Conservation (phyloP, 2,113 vertebrate species). For the Dromiciops gliroides region DNA sequence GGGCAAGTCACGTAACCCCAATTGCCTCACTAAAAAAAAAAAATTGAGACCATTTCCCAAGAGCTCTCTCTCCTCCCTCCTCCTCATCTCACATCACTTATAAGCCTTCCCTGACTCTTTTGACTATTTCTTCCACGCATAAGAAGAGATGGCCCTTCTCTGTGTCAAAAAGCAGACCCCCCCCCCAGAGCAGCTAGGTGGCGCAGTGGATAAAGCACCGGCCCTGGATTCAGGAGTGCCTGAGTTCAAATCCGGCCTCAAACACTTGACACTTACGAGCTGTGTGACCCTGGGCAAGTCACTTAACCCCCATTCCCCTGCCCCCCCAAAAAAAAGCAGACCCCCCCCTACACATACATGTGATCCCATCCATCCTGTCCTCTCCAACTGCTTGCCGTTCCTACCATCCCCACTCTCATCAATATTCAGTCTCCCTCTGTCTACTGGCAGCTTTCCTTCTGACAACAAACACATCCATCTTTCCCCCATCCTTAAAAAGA, state of each 20-base stretch:
- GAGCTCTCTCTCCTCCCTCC: neutral
- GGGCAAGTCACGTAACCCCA: too few relatives aligned
- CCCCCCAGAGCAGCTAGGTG: too few relatives aligned
- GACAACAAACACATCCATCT: neutral
- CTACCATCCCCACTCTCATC: neutral
- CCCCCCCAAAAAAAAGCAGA: too few relatives aligned
- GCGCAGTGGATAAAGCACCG: too few relatives aligned
- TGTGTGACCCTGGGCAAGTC: too few relatives aligned
- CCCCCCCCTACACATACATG: too few relatives aligned
- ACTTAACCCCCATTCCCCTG: too few relatives aligned
- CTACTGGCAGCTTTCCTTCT: neutral
- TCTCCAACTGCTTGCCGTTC: neutral
- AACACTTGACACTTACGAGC: too few relatives aligned
- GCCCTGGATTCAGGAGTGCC: too few relatives aligned
- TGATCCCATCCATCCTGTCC: neutral
- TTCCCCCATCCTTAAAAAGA: neutral
- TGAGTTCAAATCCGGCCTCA: too few relatives aligned
- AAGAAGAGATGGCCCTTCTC: neutral
- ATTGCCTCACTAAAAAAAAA: too few relatives aligned
- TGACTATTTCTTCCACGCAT: too few relatives aligned
- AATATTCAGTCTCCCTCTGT: neutral
- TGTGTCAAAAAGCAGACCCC: neutral
- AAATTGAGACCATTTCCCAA: neutral
- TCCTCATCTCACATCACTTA: neutral
- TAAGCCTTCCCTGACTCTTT: neutral